These are phyloP conservation scores for Dioctria rufipes DNA, from an alignment of 2,888 invertebrate genomes.

Conservation along the genomic window DNA sequence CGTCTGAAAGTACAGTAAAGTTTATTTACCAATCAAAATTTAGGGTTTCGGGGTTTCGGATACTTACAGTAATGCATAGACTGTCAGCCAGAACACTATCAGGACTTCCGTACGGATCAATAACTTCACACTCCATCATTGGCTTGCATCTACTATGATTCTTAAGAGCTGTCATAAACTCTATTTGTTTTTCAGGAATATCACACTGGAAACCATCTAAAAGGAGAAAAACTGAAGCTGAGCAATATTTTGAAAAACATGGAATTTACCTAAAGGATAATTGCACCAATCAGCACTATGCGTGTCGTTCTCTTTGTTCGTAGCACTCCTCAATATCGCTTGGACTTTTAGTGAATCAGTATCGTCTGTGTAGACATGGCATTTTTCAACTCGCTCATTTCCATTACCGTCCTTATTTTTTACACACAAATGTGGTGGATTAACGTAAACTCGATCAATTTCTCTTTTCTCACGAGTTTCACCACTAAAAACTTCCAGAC, in stretches of 20 bases:
- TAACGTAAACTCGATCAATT: slow-evolving; percentile 66
- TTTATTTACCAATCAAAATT: not conserved
- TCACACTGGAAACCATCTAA: slow-evolving; percentile 76
- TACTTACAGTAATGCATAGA: slow-evolving; percentile 74
- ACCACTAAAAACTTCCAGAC: slow-evolving; percentile 56
- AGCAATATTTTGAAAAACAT: slow-evolving; percentile 51
- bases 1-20: slow-evolving; percentile 60
- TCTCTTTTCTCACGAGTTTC: slow-evolving; percentile 59
- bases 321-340: slow-evolving; percentile 73
- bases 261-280: slow-evolving; percentile 75
- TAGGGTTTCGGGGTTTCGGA: slow-evolving; percentile 56
- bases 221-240: slow-evolving; percentile 49
- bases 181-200: slow-evolving; percentile 74
- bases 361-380: slow-evolving; percentile 77
- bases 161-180: slow-evolving; percentile 66
- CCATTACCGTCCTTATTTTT: slow-evolving; percentile 62
- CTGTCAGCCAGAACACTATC: slow-evolving; percentile 79
- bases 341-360: slow-evolving; percentile 73
- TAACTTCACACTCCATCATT: slow-evolving; percentile 80
- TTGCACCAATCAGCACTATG: slow-evolving; percentile 76
- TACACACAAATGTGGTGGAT: slow-evolving; percentile 77
- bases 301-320: slow-evolving; percentile 69
- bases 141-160: slow-evolving; percentile 74
- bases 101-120: slow-evolving; percentile 79
- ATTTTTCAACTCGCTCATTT: slow-evolving; percentile 67